Conservation (phyloP, 2,113 vertebrate species). For the Epinephelus fuscoguttatus region DNA sequence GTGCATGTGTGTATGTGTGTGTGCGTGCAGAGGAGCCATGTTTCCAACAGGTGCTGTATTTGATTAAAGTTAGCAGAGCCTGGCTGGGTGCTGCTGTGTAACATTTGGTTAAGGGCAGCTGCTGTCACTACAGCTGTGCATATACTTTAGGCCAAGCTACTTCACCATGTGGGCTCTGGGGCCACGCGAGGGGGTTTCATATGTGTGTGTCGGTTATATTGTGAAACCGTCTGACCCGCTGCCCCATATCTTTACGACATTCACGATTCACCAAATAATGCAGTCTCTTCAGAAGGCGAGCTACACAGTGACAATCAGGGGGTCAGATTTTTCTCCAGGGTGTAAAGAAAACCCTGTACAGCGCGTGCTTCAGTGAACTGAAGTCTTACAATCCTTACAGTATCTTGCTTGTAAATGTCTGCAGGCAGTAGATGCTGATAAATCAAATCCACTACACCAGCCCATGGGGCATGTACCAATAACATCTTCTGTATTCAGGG, state of each 20-base stretch:
- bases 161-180: constrained; percentile 47
- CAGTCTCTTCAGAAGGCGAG: background rate
- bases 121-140: constrained; percentile 75
- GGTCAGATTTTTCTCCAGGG: no score
- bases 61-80: constrained; percentile 69
- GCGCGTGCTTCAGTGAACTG: no score
- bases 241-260: background rate
- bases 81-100: constrained; percentile 71
- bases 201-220: constrained; percentile 19
- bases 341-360: no score
- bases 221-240: constrained; percentile 7
- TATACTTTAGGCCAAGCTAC: constrained; percentile 56
- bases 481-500: no score
- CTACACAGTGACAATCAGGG: no score
- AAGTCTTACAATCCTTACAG: no score
- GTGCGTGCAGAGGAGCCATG: constrained; percentile 27
- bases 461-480: no score
- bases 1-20: constrained; percentile 10
- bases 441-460: no score
- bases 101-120: constrained; percentile 75
- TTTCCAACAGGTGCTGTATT: constrained; percentile 79
- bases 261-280: background rate
- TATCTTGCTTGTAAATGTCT: no score
- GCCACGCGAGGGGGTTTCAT: constrained; percentile 25
- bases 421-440: no score